phyloP scores from a whole-genome alignment of 1,140 invertebrate genomes.

The Heliconius nattereri region DNA sequence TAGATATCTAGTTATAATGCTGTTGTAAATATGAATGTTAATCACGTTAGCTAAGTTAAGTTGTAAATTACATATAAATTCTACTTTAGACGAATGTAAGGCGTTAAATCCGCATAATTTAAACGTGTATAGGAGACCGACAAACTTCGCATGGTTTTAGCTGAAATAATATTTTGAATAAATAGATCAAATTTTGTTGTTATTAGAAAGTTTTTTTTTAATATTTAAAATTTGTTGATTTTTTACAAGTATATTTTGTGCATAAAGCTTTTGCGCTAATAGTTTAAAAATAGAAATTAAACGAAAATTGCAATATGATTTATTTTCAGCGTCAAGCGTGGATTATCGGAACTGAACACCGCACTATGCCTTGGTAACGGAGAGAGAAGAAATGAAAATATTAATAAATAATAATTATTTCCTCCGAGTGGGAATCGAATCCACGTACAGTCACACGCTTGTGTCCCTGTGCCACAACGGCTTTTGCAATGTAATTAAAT shows the following conservation, averaged over 20 bases:
- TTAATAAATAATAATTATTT: no score
- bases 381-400: no score
- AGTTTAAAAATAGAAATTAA: not conserved
- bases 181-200: not conserved
- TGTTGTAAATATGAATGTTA: slow-evolving; percentile 10
- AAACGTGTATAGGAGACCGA: not conserved
- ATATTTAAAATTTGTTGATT: not conserved
- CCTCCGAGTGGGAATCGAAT: no score
- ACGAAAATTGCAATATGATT: not conserved
- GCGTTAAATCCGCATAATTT: not conserved
- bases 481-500: not conserved
- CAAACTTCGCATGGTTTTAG: not conserved
- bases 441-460: no score
- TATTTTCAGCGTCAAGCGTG: no score
- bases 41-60: slow-evolving; percentile 33
- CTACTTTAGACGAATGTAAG: not conserved
- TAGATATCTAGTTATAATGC: not conserved
- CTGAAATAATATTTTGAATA: not conserved
- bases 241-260: not conserved
- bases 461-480: no score
- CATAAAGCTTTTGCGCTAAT: not conserved
- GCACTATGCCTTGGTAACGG: no score
- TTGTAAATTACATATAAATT: slow-evolving; percentile 20
- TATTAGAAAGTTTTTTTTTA: not conserved
- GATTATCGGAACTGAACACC: fast-evolving